Evolutionary conservation across 2,888 invertebrate genomes (phyloP).

Genomic region (Drosophila anomalata): DNA sequence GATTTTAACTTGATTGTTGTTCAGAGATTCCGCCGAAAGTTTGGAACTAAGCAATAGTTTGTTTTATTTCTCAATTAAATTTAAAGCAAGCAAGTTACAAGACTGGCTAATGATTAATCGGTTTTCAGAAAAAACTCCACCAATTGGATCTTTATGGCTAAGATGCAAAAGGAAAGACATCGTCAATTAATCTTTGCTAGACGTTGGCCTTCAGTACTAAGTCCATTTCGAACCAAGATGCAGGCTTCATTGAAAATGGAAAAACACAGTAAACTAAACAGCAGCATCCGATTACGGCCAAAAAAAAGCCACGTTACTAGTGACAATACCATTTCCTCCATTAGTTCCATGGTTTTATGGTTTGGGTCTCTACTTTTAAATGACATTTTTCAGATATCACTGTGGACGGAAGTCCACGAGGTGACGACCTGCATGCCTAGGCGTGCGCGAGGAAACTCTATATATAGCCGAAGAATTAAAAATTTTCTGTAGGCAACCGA

Average conservation of each 20-base stretch:
- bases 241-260: conserved; percentile 39
- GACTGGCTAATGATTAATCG: background rate
- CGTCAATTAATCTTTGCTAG: conserved; percentile 45
- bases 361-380: background rate
- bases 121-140: background rate
- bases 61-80: background rate
- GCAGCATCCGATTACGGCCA: background rate
- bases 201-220: background rate
- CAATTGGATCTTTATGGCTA: background rate
- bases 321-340: conserved; percentile 42
- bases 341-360: background rate
- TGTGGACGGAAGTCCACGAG: too few species aligned
- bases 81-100: conserved; percentile 12
- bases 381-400: conserved; percentile 33
- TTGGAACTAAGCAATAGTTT: background rate
- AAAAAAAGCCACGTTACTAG: conserved; percentile 26
- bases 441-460: too few species aligned
- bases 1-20: conserved; percentile 59
- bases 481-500: too few species aligned
- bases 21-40: conserved; percentile 41
- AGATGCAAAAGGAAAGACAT: background rate
- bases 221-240: background rate
- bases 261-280: background rate
- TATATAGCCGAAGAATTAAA: too few species aligned
- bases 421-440: too few species aligned